Percentiles rank a stretch among this genome's conserved stretches.
Conservation (phyloP, 2,888 invertebrate species). For the Tuberolachnus salignus region DNA sequence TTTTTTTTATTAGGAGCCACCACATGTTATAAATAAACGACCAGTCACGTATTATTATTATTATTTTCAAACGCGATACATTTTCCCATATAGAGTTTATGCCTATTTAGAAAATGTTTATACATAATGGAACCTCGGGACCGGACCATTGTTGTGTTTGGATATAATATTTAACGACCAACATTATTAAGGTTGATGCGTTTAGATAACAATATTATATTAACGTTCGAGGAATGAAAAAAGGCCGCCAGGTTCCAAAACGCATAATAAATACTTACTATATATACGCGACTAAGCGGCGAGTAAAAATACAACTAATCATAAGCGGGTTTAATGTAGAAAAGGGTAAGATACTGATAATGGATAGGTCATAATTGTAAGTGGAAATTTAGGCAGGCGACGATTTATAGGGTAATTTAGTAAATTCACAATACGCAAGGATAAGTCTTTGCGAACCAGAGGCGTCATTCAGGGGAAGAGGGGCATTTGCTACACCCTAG, state of each 20-base stretch:
- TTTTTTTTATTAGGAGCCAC: too few species aligned
- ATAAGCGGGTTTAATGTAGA: neutral
- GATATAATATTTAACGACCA: neutral
- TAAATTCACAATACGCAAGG: too few species aligned
- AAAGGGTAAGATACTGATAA: too few species aligned
- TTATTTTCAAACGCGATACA: neutral
- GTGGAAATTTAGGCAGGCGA: too few species aligned
- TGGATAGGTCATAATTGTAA: too few species aligned
- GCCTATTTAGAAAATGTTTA: neutral
- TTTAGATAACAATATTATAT: neutral
- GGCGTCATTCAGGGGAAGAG: too few species aligned
- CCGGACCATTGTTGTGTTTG: neutral
- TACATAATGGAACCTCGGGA: neutral
- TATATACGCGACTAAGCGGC: too few species aligned
- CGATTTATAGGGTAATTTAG: too few species aligned
- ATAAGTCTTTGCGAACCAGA: too few species aligned
- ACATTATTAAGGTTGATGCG: slow-evolving; percentile 18
- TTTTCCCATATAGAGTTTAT: slow-evolving; percentile 9
- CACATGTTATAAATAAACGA: neutral
- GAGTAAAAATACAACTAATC: slow-evolving; percentile 9
- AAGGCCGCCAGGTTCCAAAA: slow-evolving; percentile 7
- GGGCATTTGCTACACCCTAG: too few species aligned
- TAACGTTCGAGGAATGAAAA: neutral
- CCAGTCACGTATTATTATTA: too few species aligned
- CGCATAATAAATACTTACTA: neutral